A percentile compares a stretch with the other conserved stretches of the same genome.
These are phyloP conservation scores for Lepetodrilus schrolli DNA, from an alignment of 2,888 invertebrate species.

Conservation along the genomic window DNA sequence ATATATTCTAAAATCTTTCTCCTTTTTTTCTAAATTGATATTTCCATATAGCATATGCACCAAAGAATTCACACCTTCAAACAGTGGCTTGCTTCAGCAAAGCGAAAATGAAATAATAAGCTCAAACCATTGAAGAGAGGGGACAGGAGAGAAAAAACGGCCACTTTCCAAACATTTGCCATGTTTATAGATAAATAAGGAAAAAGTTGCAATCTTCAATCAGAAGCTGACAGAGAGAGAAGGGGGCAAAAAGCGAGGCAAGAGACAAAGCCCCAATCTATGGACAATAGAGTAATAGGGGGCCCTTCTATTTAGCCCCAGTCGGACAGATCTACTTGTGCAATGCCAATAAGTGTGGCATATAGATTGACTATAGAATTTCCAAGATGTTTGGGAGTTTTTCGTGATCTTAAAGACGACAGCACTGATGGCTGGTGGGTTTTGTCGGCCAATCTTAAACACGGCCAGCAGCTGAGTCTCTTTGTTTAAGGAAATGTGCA, in stretches of 20 bases:
- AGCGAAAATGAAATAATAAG: no score
- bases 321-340: conserved; percentile 3
- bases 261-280: neutral
- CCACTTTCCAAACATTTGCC: neutral
- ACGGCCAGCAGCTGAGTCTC: conserved; percentile 5
- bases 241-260: neutral
- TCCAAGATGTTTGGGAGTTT: conserved; percentile 15
- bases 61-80: neutral
- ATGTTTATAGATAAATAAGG: conserved; percentile 3
- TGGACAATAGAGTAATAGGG: neutral
- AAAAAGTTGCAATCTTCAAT: conserved; percentile 5
- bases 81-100: no score
- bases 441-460: conserved; percentile 9
- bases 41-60: no score
- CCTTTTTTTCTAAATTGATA: no score
- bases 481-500: neutral
- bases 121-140: no score
- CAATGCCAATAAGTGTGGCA: conserved; percentile 14
- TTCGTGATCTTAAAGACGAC: conserved; percentile 23
- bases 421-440: conserved; percentile 7
- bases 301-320: neutral
- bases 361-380: conserved; percentile 26
- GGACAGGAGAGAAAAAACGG: no score
- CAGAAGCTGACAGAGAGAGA: neutral
- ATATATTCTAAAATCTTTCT: no score